phyloP scores from a whole-genome alignment of 2,113 vertebrate species.

The Geococcyx californianus region DNA sequence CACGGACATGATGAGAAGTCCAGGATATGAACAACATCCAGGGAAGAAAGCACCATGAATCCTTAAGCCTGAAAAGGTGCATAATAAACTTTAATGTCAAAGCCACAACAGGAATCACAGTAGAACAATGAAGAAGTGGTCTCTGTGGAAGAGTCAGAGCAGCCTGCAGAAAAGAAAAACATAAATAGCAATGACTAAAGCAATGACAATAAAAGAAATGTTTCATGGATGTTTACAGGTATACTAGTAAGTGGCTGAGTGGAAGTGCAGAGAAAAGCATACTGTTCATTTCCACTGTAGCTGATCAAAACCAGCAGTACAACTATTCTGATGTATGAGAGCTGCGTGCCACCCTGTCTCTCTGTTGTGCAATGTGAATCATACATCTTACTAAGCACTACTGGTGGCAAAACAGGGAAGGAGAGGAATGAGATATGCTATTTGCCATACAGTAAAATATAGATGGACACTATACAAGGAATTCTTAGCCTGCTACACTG shows the following conservation, averaged over 20 bases:
- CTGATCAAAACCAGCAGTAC: background rate
- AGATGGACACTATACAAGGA: background rate
- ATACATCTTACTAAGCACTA: background rate
- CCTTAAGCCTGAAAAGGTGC: constrained; percentile 89
- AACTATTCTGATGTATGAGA: background rate
- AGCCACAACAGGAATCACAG: constrained; percentile 85
- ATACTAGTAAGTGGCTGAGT: background rate
- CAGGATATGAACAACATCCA: constrained; percentile 96
- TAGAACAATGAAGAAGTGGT: constrained; percentile 92
- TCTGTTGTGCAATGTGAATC: background rate
- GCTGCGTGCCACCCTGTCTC: background rate
- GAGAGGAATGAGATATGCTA: background rate
- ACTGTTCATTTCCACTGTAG: background rate
- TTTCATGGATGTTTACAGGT: background rate
- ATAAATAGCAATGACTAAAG: background rate
- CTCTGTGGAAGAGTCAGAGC: constrained; percentile 87
- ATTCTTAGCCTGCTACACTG: background rate
- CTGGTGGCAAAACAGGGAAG: background rate
- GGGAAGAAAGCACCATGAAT: constrained; percentile 93
- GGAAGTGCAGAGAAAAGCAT: background rate
- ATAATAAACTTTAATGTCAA: constrained; percentile 86
- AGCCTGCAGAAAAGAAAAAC: constrained; percentile 75
- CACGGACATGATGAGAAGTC: constrained; percentile 92
- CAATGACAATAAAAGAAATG: background rate
- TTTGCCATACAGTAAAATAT: background rate